phyloP scores from a whole-genome alignment of 2,113 vertebrate genomes.

The Hemibagrus wyckioides region DNA sequence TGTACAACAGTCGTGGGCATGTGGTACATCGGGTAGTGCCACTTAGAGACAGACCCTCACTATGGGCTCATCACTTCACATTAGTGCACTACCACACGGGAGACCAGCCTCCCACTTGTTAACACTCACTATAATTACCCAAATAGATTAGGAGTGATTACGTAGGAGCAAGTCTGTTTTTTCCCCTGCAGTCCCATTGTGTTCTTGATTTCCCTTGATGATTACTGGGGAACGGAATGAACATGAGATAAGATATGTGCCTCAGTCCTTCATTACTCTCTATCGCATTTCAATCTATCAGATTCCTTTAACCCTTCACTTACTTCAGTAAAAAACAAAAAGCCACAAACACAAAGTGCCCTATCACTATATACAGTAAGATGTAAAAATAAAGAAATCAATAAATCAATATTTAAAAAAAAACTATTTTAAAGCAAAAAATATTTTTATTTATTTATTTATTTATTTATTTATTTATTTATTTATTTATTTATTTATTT shows the following conservation, averaged over 20 bases:
- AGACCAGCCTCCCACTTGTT: slow-evolving; percentile 48
- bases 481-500: too few relatives aligned
- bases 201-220: slow-evolving; percentile 49
- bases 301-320: slow-evolving; percentile 14
- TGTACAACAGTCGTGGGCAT: not conserved
- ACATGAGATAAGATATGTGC: slow-evolving; percentile 46
- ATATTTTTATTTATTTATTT: too few relatives aligned
- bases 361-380: not conserved
- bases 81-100: slow-evolving; percentile 40
- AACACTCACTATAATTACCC: slow-evolving; percentile 54
- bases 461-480: too few relatives aligned
- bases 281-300: slow-evolving; percentile 35
- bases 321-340: not conserved
- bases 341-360: not conserved
- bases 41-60: slow-evolving; percentile 25
- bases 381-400: not conserved
- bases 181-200: slow-evolving; percentile 25
- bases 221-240: slow-evolving; percentile 42
- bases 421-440: too few relatives aligned
- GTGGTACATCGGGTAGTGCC: slow-evolving; percentile 9
- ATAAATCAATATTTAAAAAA: not conserved
- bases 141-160: slow-evolving; percentile 52
- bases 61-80: slow-evolving; percentile 40
- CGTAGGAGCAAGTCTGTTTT: slow-evolving; percentile 32
- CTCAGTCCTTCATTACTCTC: slow-evolving; percentile 48